Conservation (phyloP, 2,113 vertebrate genomes). For the Grantiella picta region DNA sequence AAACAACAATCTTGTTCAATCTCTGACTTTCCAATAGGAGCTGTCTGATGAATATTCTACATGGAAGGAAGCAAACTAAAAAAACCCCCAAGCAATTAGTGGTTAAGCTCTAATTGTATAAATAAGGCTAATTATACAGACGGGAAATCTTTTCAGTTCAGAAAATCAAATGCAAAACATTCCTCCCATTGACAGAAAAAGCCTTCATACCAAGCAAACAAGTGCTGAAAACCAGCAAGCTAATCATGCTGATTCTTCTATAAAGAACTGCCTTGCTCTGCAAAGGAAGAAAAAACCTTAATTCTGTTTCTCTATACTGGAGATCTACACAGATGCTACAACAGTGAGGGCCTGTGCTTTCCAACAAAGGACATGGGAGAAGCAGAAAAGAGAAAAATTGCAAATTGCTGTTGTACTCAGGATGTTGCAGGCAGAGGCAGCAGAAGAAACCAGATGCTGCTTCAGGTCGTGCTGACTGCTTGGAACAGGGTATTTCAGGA, state of each 20-base stretch:
- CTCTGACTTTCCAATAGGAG: neutral
- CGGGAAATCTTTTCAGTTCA: neutral
- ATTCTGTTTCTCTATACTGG: neutral
- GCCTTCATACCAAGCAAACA: neutral
- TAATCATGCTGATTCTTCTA: constrained; percentile 10
- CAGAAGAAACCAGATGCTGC: neutral
- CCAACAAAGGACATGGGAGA: neutral
- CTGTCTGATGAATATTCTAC: neutral
- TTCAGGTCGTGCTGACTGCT: neutral
- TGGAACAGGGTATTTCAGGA: neutral
- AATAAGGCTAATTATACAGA: constrained; percentile 41
- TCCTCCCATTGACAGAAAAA: constrained; percentile 1
- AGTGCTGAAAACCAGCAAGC: neutral
- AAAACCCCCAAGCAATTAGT: neutral
- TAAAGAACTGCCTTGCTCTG: neutral
- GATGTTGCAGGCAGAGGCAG: neutral
- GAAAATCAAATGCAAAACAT: constrained; percentile 21
- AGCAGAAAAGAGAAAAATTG: neutral
- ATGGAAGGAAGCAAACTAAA: neutral
- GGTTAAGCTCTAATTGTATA: constrained; percentile 1
- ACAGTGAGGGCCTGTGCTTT: neutral
- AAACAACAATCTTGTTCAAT: neutral
- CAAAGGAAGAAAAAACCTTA: neutral
- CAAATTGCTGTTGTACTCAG: neutral
- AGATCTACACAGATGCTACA: neutral